Percentiles rank a stretch among this genome's conserved stretches.
Evolutionary conservation across 2,888 invertebrate genomes (phyloP).

Genomic region (Dioctria rufipes): DNA sequence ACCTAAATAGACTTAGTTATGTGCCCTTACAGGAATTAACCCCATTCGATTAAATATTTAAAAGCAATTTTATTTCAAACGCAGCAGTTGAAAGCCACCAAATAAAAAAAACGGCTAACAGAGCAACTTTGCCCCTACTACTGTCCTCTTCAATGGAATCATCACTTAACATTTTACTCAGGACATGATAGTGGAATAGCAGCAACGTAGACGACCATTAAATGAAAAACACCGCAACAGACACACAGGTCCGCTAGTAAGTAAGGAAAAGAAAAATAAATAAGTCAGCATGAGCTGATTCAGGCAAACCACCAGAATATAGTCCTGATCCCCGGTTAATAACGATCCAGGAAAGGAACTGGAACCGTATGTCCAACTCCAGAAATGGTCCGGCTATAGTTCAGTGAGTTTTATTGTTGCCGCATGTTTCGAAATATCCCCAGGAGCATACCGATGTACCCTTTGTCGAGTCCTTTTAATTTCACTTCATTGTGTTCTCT

Average conservation of each 20-base stretch:
- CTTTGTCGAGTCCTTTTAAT: slow-evolving; percentile 45
- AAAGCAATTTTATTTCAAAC: slow-evolving; percentile 6
- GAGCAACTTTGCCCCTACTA: neutral
- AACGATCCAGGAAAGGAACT: neutral
- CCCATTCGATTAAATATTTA: slow-evolving; percentile 8
- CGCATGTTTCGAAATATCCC: slow-evolving; percentile 38
- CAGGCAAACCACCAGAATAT: neutral
- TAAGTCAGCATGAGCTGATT: neutral
- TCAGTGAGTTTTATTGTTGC: slow-evolving; percentile 19
- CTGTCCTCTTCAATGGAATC: neutral
- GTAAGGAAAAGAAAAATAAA: slow-evolving; percentile 8
- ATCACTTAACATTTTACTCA: neutral
- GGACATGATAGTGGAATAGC: neutral
- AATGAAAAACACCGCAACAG: slow-evolving; percentile 11
- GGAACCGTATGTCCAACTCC: neutral
- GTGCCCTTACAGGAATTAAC: neutral
- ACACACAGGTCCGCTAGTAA: neutral
- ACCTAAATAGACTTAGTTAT: neutral
- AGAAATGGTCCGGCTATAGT: neutral
- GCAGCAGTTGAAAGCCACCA: neutral
- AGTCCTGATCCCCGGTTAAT: neutral
- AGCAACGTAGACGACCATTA: neutral
- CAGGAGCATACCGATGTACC: slow-evolving; percentile 10
- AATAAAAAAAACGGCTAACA: neutral
- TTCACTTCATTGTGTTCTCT: slow-evolving; percentile 31